Evolutionary conservation across 35 echinoderm and acorn worm species (phyloP), one percentile per base, ranked within the genome.

Genomic region (Hemicentrotus pulcherrimus): DNA sequence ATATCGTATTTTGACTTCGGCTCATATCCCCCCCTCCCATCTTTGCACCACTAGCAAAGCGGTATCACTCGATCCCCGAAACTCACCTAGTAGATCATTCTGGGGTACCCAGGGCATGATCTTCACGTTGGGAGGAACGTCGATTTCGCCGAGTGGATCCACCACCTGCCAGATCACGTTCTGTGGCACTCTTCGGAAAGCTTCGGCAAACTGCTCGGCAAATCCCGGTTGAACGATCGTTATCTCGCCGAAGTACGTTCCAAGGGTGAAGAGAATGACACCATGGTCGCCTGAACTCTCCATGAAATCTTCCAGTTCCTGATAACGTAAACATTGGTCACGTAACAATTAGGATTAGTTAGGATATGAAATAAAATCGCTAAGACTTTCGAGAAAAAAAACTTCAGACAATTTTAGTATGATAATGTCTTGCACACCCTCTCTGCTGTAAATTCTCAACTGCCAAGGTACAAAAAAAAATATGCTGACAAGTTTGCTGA

Each of bases 71-170:
- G n/a, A n/a, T n/a, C 5, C 12, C 31, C 1, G 0, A 92, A 9
- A 47, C 41, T 60, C 94, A 96, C 96, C 96, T 15, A 96, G 33
- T 16, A 96, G 65, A 86, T 96, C 96, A 86, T 96, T 96, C 88
- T 96, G 96, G 47, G 96, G 96, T 22, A 96, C 46, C 96, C 96
- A 96, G 31, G 41, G 55, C 86, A 95, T 28, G 28, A 91, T 22
- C 46, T 71, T 94, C 48, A 93, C 78, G 46, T 96, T 96, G 13
- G 86, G 31, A 41, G 91, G 33, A 18, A 91, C 48, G 4, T 28
- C 48, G 3, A 18, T 14, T 87, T 71, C 61, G 5, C 61, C 55
- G 32, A 19, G 4, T 3, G 48, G 28, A 14, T 47, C 92, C 46
- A 19, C 94, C 60, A 85, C 31, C 31, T 95, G 58, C 96, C 93